These are phyloP conservation scores for Auanema sp. DNA, from an alignment of 2,888 invertebrate genomes.

Conservation along the genomic window DNA sequence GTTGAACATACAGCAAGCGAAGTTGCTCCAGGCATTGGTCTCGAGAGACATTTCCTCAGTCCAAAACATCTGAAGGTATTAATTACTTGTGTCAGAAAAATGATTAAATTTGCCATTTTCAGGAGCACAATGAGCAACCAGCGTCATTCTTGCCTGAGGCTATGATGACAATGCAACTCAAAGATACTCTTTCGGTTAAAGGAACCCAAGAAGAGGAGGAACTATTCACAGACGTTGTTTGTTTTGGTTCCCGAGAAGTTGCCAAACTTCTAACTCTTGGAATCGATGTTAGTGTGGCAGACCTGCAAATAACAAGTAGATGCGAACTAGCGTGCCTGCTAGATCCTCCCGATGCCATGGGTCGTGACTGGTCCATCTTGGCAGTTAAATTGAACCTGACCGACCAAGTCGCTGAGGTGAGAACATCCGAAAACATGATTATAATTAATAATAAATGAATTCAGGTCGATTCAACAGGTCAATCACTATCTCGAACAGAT, in stretches of 20 bases:
- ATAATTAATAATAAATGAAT: neutral
- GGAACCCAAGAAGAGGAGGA: constrained; percentile 69
- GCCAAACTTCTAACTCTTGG: constrained; percentile 68
- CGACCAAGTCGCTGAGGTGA: constrained; percentile 69
- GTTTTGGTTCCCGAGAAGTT: constrained; percentile 70
- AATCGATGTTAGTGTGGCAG: constrained; percentile 71
- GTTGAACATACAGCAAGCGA: constrained; percentile 72
- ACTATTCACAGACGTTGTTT: constrained; percentile 70
- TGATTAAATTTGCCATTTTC: constrained; percentile 10
- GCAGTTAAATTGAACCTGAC: constrained; percentile 70
- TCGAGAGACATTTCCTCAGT: constrained; percentile 75
- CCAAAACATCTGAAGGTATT: constrained; percentile 62
- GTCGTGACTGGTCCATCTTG: constrained; percentile 70
- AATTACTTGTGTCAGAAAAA: neutral
- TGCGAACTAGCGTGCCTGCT: constrained; percentile 66
- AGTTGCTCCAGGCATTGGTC: constrained; percentile 74
- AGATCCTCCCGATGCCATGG: constrained; percentile 69
- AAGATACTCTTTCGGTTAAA: constrained; percentile 64
- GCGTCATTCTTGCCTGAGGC: constrained; percentile 57
- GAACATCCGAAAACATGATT: constrained; percentile 38
- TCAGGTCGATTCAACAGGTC: constrained; percentile 60
- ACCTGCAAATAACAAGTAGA: constrained; percentile 69
- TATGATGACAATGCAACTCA: constrained; percentile 66
- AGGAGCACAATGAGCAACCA: constrained; percentile 47
- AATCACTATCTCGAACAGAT: constrained; percentile 65